Evolutionary conservation across 2,797 vertebrate genomes (phyloP), one percentile per base, ranked within the genome.

Genomic region (Halcyon smyrnensis): DNA sequence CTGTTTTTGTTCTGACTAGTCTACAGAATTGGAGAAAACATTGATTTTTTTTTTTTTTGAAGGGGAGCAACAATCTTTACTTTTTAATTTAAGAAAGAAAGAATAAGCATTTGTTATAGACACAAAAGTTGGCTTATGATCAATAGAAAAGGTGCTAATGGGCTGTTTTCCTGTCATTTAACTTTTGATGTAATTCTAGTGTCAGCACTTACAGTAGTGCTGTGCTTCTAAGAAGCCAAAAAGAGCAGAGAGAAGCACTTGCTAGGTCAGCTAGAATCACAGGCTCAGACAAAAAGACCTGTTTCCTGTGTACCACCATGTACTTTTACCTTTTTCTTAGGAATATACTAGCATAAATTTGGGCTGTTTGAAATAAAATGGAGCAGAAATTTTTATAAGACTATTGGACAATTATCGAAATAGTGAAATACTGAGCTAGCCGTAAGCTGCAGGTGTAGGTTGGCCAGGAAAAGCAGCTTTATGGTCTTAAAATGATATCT

Each of bases 91-190:
- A 56, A 60, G 90, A 73, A 57, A 13, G 11, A 50, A 80, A 77
- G 24, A 62, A 78, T 67, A 91, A 69, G 10, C 15, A 74, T 71
- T 91, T 80, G 5, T 89, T 76, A 62, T 6, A 73, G 70, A 27
- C 37, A 53, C 19, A 88, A 67, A 93, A 88, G 39, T 24, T 80
- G 71, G 51, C 68, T 56, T 84, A 45, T 9, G 8, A 64, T 91
- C 95, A 86, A 71, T 93, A 87, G 41, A 54, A 75, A 85, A 85
- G 23, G 60, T 77, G 77, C 57, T 89, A 91, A 92, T 71, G 45
- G 78, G 12, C 53, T 78, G 53, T 62, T 85, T 92, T 83, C 37
- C 21, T 89, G 68, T 81, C 82, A 80, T 11, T 93, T 94, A 18
- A 11, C 34, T 74, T 92, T 80, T 93, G 53, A 41, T 54, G 62